A percentile compares a stretch with the other conserved stretches of the same genome.
phyloP scores from a whole-genome alignment of 2,888 invertebrate species.

The Petrolisthes manimaculis region DNA sequence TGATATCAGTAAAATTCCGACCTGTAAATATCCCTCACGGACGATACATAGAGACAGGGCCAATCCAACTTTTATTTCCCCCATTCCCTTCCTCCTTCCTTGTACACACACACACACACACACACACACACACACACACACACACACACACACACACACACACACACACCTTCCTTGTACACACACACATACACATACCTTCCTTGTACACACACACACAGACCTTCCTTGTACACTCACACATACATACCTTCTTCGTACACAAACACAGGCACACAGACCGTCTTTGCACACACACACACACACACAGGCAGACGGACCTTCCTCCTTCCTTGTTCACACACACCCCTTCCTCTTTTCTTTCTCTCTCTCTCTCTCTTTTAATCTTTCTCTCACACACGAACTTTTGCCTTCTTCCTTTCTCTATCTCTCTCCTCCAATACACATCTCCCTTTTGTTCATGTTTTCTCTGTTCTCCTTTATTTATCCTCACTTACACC shows the following conservation, averaged over 20 bases:
- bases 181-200: too few relatives aligned
- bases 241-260: not conserved
- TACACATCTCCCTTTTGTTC: too few relatives aligned
- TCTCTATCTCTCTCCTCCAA: not conserved
- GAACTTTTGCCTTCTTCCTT: not conserved
- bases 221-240: not conserved
- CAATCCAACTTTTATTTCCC: constrained; percentile 55
- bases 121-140: too few relatives aligned
- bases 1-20: constrained; percentile 47
- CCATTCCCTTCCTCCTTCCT: not conserved
- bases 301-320: too few relatives aligned
- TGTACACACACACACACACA: not conserved
- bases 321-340: too few relatives aligned
- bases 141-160: too few relatives aligned
- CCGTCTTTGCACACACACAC: too few relatives aligned
- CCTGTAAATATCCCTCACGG: constrained; percentile 46
- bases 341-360: not conserved
- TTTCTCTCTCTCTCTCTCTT: not conserved
- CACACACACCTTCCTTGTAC: too few relatives aligned
- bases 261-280: too few relatives aligned
- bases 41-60: constrained; percentile 52
- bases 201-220: too few relatives aligned
- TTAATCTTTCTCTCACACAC: not conserved
- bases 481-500: not conserved
- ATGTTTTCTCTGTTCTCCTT: too few relatives aligned